Percentiles rank a stretch among this genome's conserved stretches.
These are phyloP conservation scores for Ahaetulla prasina DNA, from an alignment of 2,113 vertebrate species.

Conservation along the genomic window DNA sequence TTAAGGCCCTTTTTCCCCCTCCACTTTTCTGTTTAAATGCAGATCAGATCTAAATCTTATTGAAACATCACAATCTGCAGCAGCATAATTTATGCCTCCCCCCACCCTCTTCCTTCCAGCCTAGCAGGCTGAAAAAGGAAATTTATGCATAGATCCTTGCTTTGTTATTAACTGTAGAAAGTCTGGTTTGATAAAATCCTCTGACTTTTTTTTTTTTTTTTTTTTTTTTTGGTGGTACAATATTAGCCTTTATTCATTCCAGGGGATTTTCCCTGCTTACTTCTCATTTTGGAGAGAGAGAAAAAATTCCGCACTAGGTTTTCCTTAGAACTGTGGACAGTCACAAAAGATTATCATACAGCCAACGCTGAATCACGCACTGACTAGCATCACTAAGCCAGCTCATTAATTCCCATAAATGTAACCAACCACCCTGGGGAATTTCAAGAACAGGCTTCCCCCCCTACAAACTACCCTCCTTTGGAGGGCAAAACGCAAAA, in stretches of 20 bases:
- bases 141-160: neutral
- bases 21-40: constrained; percentile 50
- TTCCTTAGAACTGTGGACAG: neutral
- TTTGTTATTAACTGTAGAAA: neutral
- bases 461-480: neutral
- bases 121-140: neutral
- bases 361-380: neutral
- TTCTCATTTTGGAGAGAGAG: neutral
- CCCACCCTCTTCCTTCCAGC: neutral
- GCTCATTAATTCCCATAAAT: neutral
- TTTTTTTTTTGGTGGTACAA: neutral
- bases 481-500: neutral
- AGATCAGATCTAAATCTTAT: constrained; percentile 53
- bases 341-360: neutral
- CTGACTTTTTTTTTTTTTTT: neutral
- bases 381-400: neutral
- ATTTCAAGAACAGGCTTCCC: neutral
- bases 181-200: neutral
- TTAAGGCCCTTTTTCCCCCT: constrained; percentile 48
- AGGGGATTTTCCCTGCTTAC: neutral
- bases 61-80: constrained; percentile 51
- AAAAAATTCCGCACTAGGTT: neutral
- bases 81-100: constrained; percentile 28
- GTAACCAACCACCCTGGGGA: neutral
- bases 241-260: neutral